Evolutionary conservation across 2,113 vertebrate genomes (phyloP).

Genomic region (Holacanthus passer): DNA sequence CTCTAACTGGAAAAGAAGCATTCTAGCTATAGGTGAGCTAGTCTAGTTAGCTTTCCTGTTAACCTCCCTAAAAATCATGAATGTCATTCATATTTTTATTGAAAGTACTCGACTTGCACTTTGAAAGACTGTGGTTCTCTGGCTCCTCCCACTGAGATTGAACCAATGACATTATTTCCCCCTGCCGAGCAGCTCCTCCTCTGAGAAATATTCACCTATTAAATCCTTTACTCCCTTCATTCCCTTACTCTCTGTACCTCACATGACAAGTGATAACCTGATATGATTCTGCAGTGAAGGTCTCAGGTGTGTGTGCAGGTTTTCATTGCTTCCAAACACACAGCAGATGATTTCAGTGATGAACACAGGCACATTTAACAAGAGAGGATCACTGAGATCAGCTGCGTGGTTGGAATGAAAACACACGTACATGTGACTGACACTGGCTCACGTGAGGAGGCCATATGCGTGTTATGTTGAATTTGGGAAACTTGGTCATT

Average conservation of each 20-base stretch:
- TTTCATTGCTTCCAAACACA: slow-evolving; percentile 11
- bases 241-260: slow-evolving; percentile 38
- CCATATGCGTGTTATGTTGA: slow-evolving; percentile 24
- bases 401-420: slow-evolving; percentile 35
- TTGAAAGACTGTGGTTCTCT: slow-evolving; percentile 1
- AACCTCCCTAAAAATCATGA: slow-evolving; percentile 27
- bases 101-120: not conserved
- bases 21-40: not conserved
- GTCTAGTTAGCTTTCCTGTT: not conserved
- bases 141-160: slow-evolving; percentile 34
- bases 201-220: slow-evolving; percentile 43
- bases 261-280: slow-evolving; percentile 36
- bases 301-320: slow-evolving; percentile 17
- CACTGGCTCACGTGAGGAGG: not conserved
- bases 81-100: slow-evolving; percentile 39
- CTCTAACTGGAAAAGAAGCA: not conserved
- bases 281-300: slow-evolving; percentile 45
- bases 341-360: slow-evolving; percentile 35
- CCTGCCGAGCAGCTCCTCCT: slow-evolving; percentile 57
- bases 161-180: slow-evolving; percentile 51
- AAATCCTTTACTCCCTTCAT: slow-evolving; percentile 23
- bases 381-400: slow-evolving; percentile 38
- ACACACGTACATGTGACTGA: not conserved
- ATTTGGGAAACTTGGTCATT: slow-evolving; percentile 10
- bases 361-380: slow-evolving; percentile 11